A percentile compares a stretch with the other conserved stretches of the same genome.
These are phyloP conservation scores for Chymomyza procnemis DNA, from an alignment of 2,888 invertebrate genomes.

Conservation along the genomic window DNA sequence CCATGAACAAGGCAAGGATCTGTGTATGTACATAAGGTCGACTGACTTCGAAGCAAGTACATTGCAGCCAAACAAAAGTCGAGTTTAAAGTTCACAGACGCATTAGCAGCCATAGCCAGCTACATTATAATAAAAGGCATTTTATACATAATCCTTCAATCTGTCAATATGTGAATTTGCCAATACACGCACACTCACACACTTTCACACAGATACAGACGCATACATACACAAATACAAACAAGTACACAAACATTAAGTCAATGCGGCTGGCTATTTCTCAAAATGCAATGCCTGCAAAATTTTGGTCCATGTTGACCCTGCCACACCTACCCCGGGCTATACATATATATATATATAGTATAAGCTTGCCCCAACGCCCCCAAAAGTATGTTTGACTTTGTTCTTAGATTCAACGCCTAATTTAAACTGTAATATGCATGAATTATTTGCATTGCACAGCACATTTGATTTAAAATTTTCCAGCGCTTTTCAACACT, in stretches of 20 bases:
- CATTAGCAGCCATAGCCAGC: slow-evolving; percentile 28
- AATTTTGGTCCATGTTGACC: slow-evolving; percentile 32
- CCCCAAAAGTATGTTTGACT: slow-evolving; percentile 42
- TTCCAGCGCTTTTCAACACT: slow-evolving; percentile 24
- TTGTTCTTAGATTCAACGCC: slow-evolving; percentile 51
- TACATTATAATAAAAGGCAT: slow-evolving; percentile 49
- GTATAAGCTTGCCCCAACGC: slow-evolving; percentile 9
- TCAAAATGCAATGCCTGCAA: slow-evolving; percentile 49
- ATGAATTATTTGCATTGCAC: slow-evolving; percentile 47
- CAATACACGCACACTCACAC: background rate
- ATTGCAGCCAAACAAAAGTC: slow-evolving; percentile 39
- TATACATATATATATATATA: no score
- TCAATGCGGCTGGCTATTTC: background rate
- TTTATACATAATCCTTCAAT: slow-evolving; percentile 68
- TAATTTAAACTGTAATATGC: slow-evolving; percentile 54
- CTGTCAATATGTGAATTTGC: slow-evolving; percentile 52
- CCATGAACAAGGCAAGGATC: background rate
- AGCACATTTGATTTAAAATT: slow-evolving; percentile 42
- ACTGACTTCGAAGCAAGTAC: slow-evolving; percentile 20
- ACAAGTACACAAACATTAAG: background rate
- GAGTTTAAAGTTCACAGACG: slow-evolving; percentile 50
- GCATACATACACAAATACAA: slow-evolving; percentile 11
- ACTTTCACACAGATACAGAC: slow-evolving; percentile 12
- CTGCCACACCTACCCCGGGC: slow-evolving; percentile 15
- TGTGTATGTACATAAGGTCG: background rate